These are phyloP conservation scores for Coptodon bakossiorum DNA, from an alignment of 2,113 vertebrate species.

Conservation along the genomic window DNA sequence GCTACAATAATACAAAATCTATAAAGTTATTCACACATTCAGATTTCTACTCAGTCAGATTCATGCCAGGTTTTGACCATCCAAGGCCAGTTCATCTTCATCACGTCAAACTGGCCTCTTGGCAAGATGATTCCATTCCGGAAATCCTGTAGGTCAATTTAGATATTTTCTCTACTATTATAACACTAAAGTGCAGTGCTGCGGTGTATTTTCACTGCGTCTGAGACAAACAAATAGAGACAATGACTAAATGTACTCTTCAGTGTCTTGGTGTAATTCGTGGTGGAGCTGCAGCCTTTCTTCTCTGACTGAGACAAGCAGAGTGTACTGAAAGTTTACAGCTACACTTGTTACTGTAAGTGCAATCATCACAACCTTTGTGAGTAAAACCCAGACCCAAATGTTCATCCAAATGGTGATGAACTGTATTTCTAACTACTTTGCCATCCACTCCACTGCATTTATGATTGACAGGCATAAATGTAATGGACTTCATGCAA, in stretches of 20 bases:
- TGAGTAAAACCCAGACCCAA: background rate
- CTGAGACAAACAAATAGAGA: background rate
- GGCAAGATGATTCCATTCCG: background rate
- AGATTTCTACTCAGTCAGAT: background rate
- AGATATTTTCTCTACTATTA: background rate
- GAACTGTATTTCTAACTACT: background rate
- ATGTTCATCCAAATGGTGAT: background rate
- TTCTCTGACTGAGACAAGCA: background rate
- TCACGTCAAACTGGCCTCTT: background rate
- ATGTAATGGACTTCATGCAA: background rate
- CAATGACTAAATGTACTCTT: background rate
- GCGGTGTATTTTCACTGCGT: background rate
- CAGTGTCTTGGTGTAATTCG: background rate
- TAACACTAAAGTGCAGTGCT: background rate
- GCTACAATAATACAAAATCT: background rate
- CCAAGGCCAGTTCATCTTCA: rapidly evolving
- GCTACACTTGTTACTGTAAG: background rate
- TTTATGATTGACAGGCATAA: background rate
- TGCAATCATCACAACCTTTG: background rate
- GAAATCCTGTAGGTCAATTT: background rate
- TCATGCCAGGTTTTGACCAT: rapidly evolving
- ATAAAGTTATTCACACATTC: background rate
- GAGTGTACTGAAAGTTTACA: background rate
- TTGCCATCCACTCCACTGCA: background rate
- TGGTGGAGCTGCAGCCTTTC: background rate